Conservation (phyloP, 2,113 vertebrate species). For the Microcebus griseorufus region DNA sequence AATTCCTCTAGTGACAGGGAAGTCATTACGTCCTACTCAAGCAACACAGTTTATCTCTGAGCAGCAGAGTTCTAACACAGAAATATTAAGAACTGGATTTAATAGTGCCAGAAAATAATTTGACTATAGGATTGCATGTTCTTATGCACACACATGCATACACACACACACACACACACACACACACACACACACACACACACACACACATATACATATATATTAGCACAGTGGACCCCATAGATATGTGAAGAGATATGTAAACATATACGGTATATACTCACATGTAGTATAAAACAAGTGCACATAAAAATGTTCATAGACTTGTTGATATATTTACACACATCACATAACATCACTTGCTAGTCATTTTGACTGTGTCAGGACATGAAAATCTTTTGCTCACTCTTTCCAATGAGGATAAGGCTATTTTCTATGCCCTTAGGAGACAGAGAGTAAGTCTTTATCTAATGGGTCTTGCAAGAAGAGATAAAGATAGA, state of each 20-base stretch:
- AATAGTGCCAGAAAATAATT: neutral
- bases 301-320: neutral
- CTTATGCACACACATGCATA: neutral
- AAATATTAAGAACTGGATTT: neutral
- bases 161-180: too few species aligned
- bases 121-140: neutral
- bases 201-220: too few species aligned
- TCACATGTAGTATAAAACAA: neutral
- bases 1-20: constrained; percentile 43
- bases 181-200: too few species aligned
- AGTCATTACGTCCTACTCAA: constrained; percentile 30
- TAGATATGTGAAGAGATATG: neutral
- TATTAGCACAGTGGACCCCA: neutral
- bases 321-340: neutral
- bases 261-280: neutral
- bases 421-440: neutral
- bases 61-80: neutral
- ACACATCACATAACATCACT: neutral
- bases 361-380: neutral
- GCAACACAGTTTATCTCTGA: neutral
- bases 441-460: neutral
- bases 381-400: neutral
- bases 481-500: neutral
- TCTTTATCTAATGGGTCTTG: neutral
- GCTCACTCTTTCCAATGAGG: neutral